Evolutionary conservation across 2,797 vertebrate species (phyloP), one percentile per base, ranked within the genome.

Genomic region (Pitangus sulphuratus): DNA sequence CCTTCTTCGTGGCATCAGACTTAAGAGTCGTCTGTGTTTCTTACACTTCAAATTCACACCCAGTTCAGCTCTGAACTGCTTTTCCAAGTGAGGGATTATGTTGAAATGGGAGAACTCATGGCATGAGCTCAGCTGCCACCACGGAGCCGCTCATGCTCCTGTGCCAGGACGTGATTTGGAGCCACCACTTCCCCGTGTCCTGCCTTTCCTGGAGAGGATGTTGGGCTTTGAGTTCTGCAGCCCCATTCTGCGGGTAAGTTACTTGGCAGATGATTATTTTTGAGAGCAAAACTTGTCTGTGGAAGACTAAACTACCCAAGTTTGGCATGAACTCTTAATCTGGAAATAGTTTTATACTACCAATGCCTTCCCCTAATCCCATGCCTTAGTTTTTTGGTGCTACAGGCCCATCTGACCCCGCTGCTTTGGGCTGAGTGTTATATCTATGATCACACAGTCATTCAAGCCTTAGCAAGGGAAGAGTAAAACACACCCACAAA

Each of bases 181-280:
- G 87, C 42, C 54, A 61, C 18, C 4, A 0, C 6, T 2, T 21
- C 1, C 53, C 54, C 3, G 0, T 31, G 45, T 5, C 75, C 87
- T 54, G 33, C 74, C 57, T 81, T 25, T 48, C 14, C 44, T 24
- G 79, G 28, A 31, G 44, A 1, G 22, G 44, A 10, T 44, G 39
- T 8, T 2, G 15, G 8, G 47, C 60, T 86, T 31, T 1, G 1
- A 61, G 28, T 21, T 25, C 4, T 5, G 15, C 66, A 58, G 11
- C 47, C 47, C 31, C 0, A 0, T 30, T 66, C 8, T 75, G 48
- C 25, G 15, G 8, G 18, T 8, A 2, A 48, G 3, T 65, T 76
- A 50, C n/a, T 84, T 72, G 76, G 76, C 58, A 35, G 47, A 13
- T 72, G 3, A 9, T 74, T 25, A 1, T 9, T 84, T 40, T 2